phyloP scores from a whole-genome alignment of 2,113 vertebrate genomes.

The Puma concolor region DNA sequence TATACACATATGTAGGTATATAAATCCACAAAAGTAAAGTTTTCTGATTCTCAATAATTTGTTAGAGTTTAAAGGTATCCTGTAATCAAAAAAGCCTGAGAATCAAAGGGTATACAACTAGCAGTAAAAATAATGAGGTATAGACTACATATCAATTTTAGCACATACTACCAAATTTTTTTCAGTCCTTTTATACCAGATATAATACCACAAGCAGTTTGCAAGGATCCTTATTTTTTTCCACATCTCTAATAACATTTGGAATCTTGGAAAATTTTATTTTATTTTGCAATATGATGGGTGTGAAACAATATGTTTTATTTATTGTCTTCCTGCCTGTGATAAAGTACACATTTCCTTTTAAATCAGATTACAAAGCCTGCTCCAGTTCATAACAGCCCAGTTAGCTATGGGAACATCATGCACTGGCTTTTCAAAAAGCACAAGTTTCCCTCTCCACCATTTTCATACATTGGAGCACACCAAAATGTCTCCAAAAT shows the following conservation, averaged over 20 bases:
- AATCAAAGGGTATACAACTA: not conserved
- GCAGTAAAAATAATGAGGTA: not conserved
- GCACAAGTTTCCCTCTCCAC: not conserved
- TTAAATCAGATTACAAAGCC: not conserved
- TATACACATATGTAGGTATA: not conserved
- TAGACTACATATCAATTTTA: not conserved
- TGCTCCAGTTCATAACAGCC: not conserved
- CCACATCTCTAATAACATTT: not conserved
- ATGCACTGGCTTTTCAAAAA: not conserved
- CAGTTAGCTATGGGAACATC: not conserved
- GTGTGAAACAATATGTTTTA: not conserved
- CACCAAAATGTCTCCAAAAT: not conserved
- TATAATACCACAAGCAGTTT: not conserved
- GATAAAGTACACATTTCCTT: not conserved
- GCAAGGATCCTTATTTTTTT: conserved; percentile 9
- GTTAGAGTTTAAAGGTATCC: not conserved
- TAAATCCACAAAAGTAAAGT: not conserved
- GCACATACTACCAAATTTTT: not conserved
- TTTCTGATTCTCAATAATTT: not conserved
- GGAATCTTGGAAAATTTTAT: not conserved
- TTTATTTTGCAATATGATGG: not conserved
- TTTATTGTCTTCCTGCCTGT: not conserved
- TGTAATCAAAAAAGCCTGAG: not conserved
- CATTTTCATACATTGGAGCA: not conserved
- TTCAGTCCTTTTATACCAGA: not conserved